A percentile compares a stretch with the other conserved stretches of the same genome.
phyloP scores from a whole-genome alignment of 2,113 vertebrate species.

The Gambusia holbrooki region DNA sequence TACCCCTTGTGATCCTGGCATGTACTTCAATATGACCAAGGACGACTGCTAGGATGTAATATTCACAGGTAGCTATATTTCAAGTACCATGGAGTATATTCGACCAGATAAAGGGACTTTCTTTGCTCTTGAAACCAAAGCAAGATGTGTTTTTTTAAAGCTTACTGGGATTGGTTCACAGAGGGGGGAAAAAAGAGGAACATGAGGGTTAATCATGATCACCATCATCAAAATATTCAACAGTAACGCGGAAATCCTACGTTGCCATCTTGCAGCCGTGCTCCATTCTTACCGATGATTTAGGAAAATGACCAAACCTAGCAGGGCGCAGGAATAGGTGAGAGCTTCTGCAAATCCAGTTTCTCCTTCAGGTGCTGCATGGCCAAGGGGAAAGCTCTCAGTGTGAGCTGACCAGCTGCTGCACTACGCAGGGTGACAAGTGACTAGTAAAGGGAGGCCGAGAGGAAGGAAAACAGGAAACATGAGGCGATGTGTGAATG shows the following conservation, averaged over 20 bases:
- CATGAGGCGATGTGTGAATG: conserved; percentile 17
- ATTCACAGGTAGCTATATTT: too few species aligned
- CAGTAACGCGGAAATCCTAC: too few species aligned
- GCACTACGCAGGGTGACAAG: background rate
- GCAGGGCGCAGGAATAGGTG: background rate
- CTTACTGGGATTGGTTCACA: too few species aligned
- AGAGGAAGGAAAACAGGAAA: conserved; percentile 53
- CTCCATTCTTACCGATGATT: background rate
- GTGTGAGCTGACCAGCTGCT: background rate
- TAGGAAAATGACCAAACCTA: background rate
- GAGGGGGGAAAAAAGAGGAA: background rate
- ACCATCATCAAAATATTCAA: background rate
- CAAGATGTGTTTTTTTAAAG: too few species aligned
- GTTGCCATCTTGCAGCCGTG: background rate
- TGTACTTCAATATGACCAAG: background rate
- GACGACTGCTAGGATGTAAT: background rate
- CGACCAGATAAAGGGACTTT: too few species aligned
- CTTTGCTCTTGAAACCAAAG: too few species aligned
- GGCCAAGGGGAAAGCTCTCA: background rate
- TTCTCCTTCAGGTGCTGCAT: background rate
- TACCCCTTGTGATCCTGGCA: background rate
- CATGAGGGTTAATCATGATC: background rate
- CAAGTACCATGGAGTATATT: too few species aligned
- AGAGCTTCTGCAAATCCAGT: background rate
- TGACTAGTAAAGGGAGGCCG: conserved; percentile 6